phyloP scores from a whole-genome alignment of 1,140 invertebrate genomes.

The Papilio helenus region DNA sequence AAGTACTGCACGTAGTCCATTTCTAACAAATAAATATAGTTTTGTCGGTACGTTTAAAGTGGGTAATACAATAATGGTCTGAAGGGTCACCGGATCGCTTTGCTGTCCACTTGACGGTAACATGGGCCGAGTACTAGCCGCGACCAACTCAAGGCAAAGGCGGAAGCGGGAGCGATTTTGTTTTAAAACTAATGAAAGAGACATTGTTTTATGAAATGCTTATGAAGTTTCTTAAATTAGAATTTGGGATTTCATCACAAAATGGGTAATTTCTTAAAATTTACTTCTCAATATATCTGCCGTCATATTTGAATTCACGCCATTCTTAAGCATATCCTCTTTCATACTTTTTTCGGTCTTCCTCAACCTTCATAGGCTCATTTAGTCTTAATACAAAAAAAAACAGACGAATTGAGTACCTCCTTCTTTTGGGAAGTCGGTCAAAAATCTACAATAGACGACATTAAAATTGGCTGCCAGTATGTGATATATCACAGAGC shows the following conservation, averaged over 20 bases:
- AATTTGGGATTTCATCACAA: too few relatives aligned
- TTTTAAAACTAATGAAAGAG: background rate
- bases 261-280: too few relatives aligned
- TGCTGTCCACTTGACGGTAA: slow-evolving; percentile 15
- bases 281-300: too few relatives aligned
- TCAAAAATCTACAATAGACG: background rate
- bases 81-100: background rate
- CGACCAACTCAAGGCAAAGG: background rate
- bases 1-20: slow-evolving; percentile 3
- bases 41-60: slow-evolving; percentile 23
- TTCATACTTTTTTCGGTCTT: too few relatives aligned
- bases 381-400: too few relatives aligned
- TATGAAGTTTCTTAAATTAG: too few relatives aligned
- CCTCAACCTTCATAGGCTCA: too few relatives aligned
- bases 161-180: background rate
- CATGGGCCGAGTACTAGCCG: background rate
- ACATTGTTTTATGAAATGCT: background rate
- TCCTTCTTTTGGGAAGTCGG: too few relatives aligned
- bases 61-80: slow-evolving; percentile 25
- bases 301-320: too few relatives aligned
- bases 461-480: slow-evolving; percentile 13
- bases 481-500: slow-evolving; percentile 6
- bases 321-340: too few relatives aligned
- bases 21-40: slow-evolving; percentile 24
- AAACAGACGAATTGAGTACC: too few relatives aligned